Base-by-base conservation (phyloP, 2,113 vertebrate species). In the Fukomys damarensis region DNA sequence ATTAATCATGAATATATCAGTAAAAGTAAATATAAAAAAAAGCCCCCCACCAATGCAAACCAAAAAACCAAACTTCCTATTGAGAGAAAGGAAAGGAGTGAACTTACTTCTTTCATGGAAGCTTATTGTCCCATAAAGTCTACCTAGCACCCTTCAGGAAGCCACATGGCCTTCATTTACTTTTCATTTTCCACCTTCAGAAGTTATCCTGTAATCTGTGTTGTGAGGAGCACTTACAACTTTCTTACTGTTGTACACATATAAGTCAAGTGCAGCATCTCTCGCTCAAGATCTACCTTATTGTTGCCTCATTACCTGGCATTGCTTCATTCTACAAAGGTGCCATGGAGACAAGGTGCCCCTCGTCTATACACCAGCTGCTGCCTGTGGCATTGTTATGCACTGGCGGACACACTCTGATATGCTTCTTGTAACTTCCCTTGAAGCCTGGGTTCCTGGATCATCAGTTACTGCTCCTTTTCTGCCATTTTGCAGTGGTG, bases 321-420 rank as follows among this genome's bases (percentile, higher is more conserved):
- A n/a, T 16, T 68, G 65, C 35, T n/a, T n/a, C 35, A n/a, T 19
- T 61, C 56, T 61, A 3, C 10, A 1, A 7, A 76, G 24, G 54
- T 26, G 38, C 19, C 13, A 17, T 24, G 38, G 68, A 30, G 26
- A 59, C 54, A 24, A 13, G 7, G 17, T 35, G 46, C 35, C 16
- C 11, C 10, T 32, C 6, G 13, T 24, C 26, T 58, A 1, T 6
- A 30, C 3, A 72, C 4, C n/a, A 41, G 9, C n/a, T 7, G 2
- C 56, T 56, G 52, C 22, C 2, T 16, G 7, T 43, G 68, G 26
- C 38, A 43, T 20, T 24, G 56, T 20, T 74, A 3, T 35, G n/a
- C 65, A n/a, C 24, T 7, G 38, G 22, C 13, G 10, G 9, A 49
- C 19, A n/a, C n/a, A 59, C 11, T 24, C 28, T 24, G 68, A 76